A percentile compares a stretch with the other conserved stretches of the same genome.
phyloP scores from a whole-genome alignment of 35 echinoderm and acorn worm genomes.

The Apostichopus japonicus region DNA sequence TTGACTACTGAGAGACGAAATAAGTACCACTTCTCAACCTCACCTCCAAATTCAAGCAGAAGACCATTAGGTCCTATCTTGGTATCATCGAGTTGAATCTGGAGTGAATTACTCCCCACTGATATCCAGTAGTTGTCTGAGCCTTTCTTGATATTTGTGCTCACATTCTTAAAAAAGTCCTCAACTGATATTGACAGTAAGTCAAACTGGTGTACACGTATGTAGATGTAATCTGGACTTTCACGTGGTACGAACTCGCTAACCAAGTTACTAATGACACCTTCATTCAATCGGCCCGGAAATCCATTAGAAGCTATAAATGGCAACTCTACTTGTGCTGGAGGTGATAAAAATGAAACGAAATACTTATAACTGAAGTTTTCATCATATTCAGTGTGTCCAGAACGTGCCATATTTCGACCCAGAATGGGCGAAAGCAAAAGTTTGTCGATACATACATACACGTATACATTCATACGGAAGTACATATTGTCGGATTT shows the following conservation, averaged over 20 bases:
- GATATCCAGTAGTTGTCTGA: conserved; percentile 17
- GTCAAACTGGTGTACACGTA: conserved; percentile 19
- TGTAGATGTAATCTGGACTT: not conserved
- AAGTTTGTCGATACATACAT: too few relatives aligned
- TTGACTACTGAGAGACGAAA: too few relatives aligned
- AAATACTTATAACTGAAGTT: too few relatives aligned
- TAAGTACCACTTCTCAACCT: not conserved
- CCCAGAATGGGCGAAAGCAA: too few relatives aligned
- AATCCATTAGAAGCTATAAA: conserved; percentile 8
- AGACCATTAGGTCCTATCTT: not conserved
- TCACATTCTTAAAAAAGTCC: not conserved
- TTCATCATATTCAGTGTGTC: too few relatives aligned
- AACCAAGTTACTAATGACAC: not conserved
- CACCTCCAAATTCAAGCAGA: conserved; percentile 36
- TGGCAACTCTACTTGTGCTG: conserved; percentile 19
- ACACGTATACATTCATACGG: too few relatives aligned
- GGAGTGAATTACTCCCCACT: not conserved
- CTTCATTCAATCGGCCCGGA: not conserved
- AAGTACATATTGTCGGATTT: too few relatives aligned
- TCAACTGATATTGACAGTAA: not conserved
- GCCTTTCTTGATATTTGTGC: not conserved
- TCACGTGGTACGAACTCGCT: not conserved
- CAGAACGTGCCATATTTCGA: too few relatives aligned
- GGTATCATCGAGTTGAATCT: not conserved
- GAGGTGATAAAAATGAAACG: not conserved